Base-by-base conservation (phyloP, 2,888 invertebrate genomes). In the Chorisops tibialis region DNA sequence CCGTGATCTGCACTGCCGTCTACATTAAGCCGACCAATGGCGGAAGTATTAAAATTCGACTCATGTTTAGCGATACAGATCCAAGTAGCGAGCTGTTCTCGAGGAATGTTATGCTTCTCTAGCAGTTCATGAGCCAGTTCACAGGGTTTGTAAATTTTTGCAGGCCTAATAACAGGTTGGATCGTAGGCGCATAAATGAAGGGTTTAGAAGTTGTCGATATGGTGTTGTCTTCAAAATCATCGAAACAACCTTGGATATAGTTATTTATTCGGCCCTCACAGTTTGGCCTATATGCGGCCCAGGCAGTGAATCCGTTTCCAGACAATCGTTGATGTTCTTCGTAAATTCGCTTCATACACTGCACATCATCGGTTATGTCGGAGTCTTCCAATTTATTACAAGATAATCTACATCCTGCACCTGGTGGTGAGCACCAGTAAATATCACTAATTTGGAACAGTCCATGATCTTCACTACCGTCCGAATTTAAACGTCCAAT, bases 231-330 rank as follows among this genome's bases (percentile, higher is more conserved):
- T 7, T 41, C 70, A 64, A 76, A 52, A 18, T 67, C 65, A 58
- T 67, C 65, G 54, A 73, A 79, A 68, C 86, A 86, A 41, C 81
- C 82, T 2, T 77, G 76, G 1, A 83, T 72, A 68, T 82, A 85
- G 63, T 81, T 80, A 47, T 81, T 80, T 24, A 81, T 68, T 11
- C 78, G 77, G 38, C 77, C 74, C 14, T 71, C 81, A 69, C 88
- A 88, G 69, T 85, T 80, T 1, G 80, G 79, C 1, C 82, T 80
- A 71, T 88, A 89, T 1, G 87, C 88, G 0, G 84, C 83, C 89
- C 89, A 89, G 0, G 89, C 89, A 30, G 82, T 81, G 72, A 87
- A 89, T 1, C 89, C 89, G 72, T 89, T 81, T 0, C 89, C 88
- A 6, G 85, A 84, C 1, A 88, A 74, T 2, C 82, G 75, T 16